Conservation (phyloP, 2,888 invertebrate genomes). For the Acanthosepion pharaonis region DNA sequence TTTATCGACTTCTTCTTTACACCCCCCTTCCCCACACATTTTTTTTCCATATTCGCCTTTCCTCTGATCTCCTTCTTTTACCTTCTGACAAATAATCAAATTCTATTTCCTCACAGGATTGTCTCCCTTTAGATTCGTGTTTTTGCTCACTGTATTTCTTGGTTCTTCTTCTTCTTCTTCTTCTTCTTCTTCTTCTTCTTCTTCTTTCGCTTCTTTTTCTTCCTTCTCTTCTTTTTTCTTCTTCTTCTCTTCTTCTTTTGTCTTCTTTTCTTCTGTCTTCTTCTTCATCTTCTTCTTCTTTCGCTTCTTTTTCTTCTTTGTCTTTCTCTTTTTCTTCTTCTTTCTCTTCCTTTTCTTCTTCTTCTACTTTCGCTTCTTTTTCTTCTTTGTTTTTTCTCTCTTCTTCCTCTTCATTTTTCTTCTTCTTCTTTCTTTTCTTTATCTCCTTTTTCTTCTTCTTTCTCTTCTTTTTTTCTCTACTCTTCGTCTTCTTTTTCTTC, state of each 20-base stretch:
- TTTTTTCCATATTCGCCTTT: too few species aligned
- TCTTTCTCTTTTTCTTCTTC: not conserved
- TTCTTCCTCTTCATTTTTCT: not conserved
- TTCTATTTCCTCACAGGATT: too few species aligned
- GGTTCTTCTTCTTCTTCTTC: not conserved
- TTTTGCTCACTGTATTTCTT: not conserved
- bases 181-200: not conserved
- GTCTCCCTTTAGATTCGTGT: too few species aligned
- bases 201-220: not conserved
- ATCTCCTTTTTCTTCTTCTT: slow-evolving; percentile 37
- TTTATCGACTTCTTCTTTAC: too few species aligned
- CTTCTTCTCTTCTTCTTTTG: not conserved
- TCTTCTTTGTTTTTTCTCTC: not conserved
- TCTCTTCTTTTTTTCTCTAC: not conserved
- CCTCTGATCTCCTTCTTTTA: too few species aligned
- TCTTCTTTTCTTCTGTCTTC: too few species aligned
- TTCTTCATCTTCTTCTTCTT: not conserved
- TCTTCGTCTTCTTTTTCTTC: not conserved
- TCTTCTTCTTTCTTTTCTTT: not conserved
- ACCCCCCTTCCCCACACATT: too few species aligned
- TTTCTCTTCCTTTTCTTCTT: not conserved
- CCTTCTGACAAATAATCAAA: too few species aligned
- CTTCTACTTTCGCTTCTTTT: not conserved
- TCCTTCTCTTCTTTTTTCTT: not conserved
- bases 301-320: slow-evolving; percentile 38